Evolutionary conservation across 2,113 vertebrate species (phyloP).

Genomic region (Petaurus breviceps): DNA sequence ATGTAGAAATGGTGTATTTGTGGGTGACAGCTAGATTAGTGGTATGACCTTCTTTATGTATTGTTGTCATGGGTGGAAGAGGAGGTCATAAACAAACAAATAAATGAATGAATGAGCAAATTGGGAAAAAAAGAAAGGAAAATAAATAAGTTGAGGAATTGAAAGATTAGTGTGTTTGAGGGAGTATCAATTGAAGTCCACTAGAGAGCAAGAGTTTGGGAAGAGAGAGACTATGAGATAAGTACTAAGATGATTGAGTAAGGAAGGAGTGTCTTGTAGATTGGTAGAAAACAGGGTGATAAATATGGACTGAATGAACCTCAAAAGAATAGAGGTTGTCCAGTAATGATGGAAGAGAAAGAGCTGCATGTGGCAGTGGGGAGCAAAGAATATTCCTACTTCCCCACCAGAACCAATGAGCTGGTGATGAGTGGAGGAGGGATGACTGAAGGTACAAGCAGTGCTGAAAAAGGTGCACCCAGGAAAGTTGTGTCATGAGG

Average conservation of each 20-base stretch:
- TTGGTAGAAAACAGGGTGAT: neutral
- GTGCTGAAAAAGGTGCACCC: neutral
- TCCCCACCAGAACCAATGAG: neutral
- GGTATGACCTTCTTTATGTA: neutral
- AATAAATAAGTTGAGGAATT: neutral
- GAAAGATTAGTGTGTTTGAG: neutral
- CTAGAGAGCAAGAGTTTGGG: neutral
- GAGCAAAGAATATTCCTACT: neutral
- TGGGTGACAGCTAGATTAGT: neutral
- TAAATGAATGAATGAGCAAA: no score
- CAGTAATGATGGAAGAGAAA: neutral
- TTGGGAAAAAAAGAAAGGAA: neutral
- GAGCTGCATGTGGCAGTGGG: neutral
- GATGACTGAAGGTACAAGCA: neutral
- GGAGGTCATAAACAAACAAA: neutral
- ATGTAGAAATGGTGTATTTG: neutral
- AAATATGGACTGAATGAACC: neutral
- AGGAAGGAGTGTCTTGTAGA: neutral
- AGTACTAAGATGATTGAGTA: neutral
- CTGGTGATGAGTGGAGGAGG: neutral
- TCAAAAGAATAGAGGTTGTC: neutral
- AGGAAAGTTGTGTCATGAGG: neutral
- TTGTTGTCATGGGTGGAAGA: neutral
- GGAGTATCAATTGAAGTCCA: neutral
- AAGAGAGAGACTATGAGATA: neutral